These are phyloP conservation scores for Platyscapa corneri DNA, from an alignment of 1,140 invertebrate genomes.

Conservation along the genomic window DNA sequence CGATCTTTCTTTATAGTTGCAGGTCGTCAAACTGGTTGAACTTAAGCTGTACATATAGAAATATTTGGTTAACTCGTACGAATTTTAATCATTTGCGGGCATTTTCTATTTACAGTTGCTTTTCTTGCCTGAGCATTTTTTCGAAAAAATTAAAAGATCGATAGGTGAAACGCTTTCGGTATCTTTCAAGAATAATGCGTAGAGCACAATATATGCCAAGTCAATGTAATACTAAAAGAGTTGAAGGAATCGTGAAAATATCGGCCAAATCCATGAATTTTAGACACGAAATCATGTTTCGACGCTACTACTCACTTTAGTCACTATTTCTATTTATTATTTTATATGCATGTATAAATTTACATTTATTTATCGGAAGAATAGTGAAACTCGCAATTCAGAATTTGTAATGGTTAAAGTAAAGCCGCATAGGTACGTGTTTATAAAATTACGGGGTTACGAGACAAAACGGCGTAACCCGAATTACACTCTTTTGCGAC, in stretches of 20 bases:
- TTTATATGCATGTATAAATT: not conserved
- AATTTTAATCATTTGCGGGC: not conserved
- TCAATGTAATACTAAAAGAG: not conserved
- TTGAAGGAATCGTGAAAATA: not conserved
- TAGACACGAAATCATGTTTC: not conserved
- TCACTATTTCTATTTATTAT: not conserved
- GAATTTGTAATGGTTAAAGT: too few relatives aligned
- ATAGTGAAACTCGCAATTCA: too few relatives aligned
- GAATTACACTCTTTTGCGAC: not conserved
- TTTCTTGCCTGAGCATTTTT: not conserved
- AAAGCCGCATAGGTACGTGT: not conserved
- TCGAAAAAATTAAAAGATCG: not conserved
- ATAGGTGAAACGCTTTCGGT: not conserved
- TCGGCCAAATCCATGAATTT: not conserved
- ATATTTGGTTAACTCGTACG: not conserved
- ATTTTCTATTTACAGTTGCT: not conserved
- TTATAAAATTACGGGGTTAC: not conserved
- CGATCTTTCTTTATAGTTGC: not conserved
- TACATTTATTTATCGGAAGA: not conserved
- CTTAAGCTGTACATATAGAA: too few relatives aligned
- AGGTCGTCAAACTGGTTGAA: not conserved
- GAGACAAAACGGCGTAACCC: not conserved
- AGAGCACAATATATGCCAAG: not conserved
- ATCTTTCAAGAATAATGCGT: not conserved
- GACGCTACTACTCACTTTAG: too few relatives aligned